Percentiles rank a stretch among this genome's conserved stretches.
Evolutionary conservation across 2,888 invertebrate genomes (phyloP).

Genomic region (Eupeodes luniger): DNA sequence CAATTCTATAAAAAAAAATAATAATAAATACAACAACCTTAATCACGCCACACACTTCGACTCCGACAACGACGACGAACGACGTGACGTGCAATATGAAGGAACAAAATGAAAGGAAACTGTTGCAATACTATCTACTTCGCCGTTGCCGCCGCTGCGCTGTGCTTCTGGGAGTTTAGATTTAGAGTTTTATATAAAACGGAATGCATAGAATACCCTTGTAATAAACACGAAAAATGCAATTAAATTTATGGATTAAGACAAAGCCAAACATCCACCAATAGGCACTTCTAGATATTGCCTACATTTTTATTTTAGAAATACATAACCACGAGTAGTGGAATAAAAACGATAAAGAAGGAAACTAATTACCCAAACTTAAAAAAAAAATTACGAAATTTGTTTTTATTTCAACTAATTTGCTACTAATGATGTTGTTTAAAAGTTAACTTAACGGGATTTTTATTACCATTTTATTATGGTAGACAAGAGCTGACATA

Average conservation of each 20-base stretch:
- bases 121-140: slow-evolving; percentile 46
- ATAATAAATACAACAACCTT: slow-evolving; percentile 42
- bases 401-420: background rate
- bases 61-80: background rate
- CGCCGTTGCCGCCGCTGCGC: background rate
- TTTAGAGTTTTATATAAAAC: background rate
- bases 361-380: background rate
- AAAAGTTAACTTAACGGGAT: no score
- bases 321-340: background rate
- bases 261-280: background rate
- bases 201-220: slow-evolving; percentile 30
- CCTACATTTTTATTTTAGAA: slow-evolving; percentile 7
- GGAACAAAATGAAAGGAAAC: slow-evolving; percentile 56
- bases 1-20: slow-evolving; percentile 51
- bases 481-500: no score
- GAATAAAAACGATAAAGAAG: background rate
- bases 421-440: background rate
- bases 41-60: slow-evolving; percentile 41
- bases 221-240: slow-evolving; percentile 53
- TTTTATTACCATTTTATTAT: no score
- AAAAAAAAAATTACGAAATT: slow-evolving; percentile 40
- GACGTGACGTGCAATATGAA: slow-evolving; percentile 13
- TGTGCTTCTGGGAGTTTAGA: slow-evolving; percentile 51
- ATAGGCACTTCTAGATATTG: no score
- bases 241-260: slow-evolving; percentile 57